Percentiles rank a stretch among this genome's conserved stretches.
Conservation (phyloP, 2,113 vertebrate genomes). For the Oxyruncus cristatus region DNA sequence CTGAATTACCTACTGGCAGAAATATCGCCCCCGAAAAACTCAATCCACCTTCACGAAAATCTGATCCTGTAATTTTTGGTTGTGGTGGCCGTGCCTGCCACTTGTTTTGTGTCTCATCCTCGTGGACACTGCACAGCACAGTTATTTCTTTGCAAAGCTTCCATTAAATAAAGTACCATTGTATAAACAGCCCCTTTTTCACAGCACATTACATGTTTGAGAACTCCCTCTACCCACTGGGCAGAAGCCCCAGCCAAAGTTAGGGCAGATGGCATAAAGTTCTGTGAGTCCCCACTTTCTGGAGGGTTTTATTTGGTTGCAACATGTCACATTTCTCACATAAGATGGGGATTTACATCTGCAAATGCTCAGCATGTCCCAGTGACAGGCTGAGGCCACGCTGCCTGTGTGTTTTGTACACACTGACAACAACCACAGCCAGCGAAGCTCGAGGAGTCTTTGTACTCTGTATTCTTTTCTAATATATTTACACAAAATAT, state of each 20-base stretch:
- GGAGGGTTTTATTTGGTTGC: not conserved
- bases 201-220: not conserved
- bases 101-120: not conserved
- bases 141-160: not conserved
- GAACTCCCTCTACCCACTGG: not conserved
- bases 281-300: not conserved
- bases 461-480: not conserved
- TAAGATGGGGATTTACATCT: not conserved
- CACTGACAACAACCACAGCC: not conserved
- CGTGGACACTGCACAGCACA: not conserved
- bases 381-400: not conserved
- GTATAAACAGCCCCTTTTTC: not conserved
- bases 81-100: not conserved
- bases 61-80: not conserved
- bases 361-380: not conserved
- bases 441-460: not conserved
- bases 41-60: not conserved
- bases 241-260: not conserved
- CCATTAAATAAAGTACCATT: not conserved
- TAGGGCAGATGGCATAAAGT: not conserved
- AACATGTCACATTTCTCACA: not conserved
- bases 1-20: not conserved
- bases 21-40: not conserved
- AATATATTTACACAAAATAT: not conserved
- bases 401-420: not conserved